A percentile compares a stretch with the other conserved stretches of the same genome.
phyloP scores from a whole-genome alignment of 2,888 invertebrate genomes.

The Ormyrus labotus region DNA sequence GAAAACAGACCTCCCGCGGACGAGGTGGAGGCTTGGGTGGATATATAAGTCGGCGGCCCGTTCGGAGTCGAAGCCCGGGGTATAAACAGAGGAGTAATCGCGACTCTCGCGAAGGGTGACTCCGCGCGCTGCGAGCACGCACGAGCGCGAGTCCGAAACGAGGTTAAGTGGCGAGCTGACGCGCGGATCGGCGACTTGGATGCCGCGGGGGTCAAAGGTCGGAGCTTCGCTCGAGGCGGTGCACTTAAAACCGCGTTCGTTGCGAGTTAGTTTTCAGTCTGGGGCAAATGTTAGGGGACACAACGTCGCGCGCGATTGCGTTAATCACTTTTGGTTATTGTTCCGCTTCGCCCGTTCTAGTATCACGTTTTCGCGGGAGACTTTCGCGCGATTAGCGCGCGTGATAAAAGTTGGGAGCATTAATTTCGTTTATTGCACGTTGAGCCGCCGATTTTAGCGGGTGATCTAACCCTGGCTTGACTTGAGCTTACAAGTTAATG shows the following conservation, averaged over 20 bases:
- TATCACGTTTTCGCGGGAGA: not conserved
- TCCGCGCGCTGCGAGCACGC: too few species aligned
- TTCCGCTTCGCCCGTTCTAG: not conserved
- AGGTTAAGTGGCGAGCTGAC: constrained; percentile 28
- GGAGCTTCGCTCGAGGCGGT: not conserved
- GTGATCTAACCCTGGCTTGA: not conserved
- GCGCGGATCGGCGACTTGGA: not conserved
- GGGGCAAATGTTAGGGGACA: too few species aligned
- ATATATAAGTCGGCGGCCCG: too few species aligned
- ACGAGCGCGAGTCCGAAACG: not conserved
- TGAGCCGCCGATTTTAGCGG: not conserved
- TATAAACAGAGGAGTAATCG: too few species aligned
- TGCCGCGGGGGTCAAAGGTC: constrained; percentile 12
- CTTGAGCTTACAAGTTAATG: too few species aligned
- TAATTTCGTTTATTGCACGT: not conserved
- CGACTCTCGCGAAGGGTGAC: too few species aligned
- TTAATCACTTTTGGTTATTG: not conserved
- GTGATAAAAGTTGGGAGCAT: not conserved
- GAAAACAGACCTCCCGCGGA: too few species aligned
- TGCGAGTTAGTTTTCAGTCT: too few species aligned
- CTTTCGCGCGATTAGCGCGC: not conserved
- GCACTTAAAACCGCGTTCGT: too few species aligned
- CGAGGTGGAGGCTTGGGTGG: too few species aligned
- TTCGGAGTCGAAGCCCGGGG: too few species aligned
- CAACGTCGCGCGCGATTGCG: not conserved